Conservation (phyloP, 53 echinoderm and acorn worm genomes). For the Henricia sp. region DNA sequence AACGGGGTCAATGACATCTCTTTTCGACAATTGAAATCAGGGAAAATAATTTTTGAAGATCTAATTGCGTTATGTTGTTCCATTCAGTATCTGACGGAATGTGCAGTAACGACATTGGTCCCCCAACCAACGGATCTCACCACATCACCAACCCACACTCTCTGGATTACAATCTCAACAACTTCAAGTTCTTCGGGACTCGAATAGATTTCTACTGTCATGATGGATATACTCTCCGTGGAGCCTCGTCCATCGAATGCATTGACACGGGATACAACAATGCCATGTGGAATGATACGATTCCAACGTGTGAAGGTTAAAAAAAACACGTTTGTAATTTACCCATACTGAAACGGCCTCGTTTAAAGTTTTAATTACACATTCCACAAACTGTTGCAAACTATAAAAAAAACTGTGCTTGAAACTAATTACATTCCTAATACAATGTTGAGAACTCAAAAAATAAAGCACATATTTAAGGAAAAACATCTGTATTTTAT, state of each 20-base stretch:
- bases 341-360: no score
- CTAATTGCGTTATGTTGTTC: neutral
- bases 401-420: no score
- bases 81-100: conserved; percentile 21
- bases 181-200: conserved; percentile 49
- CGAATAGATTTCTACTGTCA: conserved; percentile 29
- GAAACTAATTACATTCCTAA: no score
- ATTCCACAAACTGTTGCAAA: no score
- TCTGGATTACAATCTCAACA: conserved; percentile 22
- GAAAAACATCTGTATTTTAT: no score
- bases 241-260: conserved; percentile 18
- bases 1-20: no score
- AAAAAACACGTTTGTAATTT: no score
- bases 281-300: neutral
- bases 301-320: conserved; percentile 35
- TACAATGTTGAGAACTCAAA: no score
- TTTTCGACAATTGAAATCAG: no score
- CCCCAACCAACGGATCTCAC: conserved; percentile 20
- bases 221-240: conserved; percentile 26
- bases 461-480: no score
- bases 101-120: conserved; percentile 26
- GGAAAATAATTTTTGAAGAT: neutral
- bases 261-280: conserved; percentile 4
- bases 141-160: conserved; percentile 7
- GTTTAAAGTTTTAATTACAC: no score